Conservation (phyloP, 2,113 vertebrate genomes). For the Vombatus ursinus region DNA sequence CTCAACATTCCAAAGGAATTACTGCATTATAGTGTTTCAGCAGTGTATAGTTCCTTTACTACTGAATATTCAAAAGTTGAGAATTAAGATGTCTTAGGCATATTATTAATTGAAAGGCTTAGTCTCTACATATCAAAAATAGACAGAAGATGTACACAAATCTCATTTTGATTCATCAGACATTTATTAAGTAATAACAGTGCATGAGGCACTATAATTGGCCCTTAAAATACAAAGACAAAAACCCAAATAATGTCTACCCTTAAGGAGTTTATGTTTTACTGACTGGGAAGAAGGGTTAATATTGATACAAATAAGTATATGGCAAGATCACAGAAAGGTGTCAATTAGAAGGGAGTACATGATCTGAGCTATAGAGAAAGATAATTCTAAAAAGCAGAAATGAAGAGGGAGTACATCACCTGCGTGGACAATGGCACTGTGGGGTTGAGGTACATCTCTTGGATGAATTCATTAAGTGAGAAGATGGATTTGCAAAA, state of each 20-base stretch:
- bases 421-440: neutral
- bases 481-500: neutral
- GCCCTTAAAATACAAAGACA: neutral
- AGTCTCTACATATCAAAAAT: neutral
- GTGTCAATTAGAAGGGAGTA: neutral
- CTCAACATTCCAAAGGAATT: conserved; percentile 19
- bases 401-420: neutral
- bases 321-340: neutral
- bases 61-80: conserved; percentile 26
- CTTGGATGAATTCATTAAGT: neutral
- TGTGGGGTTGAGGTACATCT: neutral
- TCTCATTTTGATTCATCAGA: neutral
- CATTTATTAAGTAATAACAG: neutral
- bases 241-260: neutral
- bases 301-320: neutral
- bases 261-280: neutral
- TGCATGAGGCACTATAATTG: neutral
- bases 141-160: neutral
- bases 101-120: neutral
- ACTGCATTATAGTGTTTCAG: neutral
- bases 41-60: neutral
- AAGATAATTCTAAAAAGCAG: neutral
- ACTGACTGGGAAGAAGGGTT: neutral
- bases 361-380: neutral
- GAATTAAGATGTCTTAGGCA: neutral